Evolutionary conservation across 2,888 invertebrate genomes (phyloP), one percentile per base, ranked within the genome.

Genomic region (Hemicrepidius hirtus): DNA sequence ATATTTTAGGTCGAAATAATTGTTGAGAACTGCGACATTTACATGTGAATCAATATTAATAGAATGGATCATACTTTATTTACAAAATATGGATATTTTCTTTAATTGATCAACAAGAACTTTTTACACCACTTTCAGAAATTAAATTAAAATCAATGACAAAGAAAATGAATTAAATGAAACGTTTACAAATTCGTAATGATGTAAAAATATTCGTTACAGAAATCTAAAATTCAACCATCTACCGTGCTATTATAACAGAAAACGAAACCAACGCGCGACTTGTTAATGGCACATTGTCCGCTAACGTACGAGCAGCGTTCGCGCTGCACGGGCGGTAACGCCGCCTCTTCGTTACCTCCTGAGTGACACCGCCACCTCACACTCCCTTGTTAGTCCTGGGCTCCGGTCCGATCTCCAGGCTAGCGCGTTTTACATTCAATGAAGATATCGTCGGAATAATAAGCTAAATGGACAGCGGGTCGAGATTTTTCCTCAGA

Each of bases 271-370:
- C 32, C 28, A 68, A 66, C 69, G 66, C 49, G 60, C 63, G 80
- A 80, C 76, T 80, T 80, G 80, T 85, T 85, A 85, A 85, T 85
- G 84, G 87, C 89, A 90, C 90, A 90, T 90, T 90, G 90, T 90
- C 88, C 87, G 88, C 87, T 87, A 86, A 86, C 86, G 87, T 87
- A 83, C 83, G 85, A 82, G 75, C 80, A 78, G 75, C 75, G 77
- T 78, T 80, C 80, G 76, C 76, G 79, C 81, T 80, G 74, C 79
- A 81, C 82, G 84, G 84, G 85, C 83, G 84, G 85, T 81, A 80
- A 76, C 78, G 79, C 80, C 82, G 82, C 82, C 84, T 84, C 82
- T 82, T 84, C 85, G 84, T 85, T 85, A 85, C 81, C 79, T 76
- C 74, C 81, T 85, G 86, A 86, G 82, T 86, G 86, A 86, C 85